These are phyloP conservation scores for Pseudachorutes palmiensis DNA, from an alignment of 1,140 invertebrate species.

Conservation along the genomic window DNA sequence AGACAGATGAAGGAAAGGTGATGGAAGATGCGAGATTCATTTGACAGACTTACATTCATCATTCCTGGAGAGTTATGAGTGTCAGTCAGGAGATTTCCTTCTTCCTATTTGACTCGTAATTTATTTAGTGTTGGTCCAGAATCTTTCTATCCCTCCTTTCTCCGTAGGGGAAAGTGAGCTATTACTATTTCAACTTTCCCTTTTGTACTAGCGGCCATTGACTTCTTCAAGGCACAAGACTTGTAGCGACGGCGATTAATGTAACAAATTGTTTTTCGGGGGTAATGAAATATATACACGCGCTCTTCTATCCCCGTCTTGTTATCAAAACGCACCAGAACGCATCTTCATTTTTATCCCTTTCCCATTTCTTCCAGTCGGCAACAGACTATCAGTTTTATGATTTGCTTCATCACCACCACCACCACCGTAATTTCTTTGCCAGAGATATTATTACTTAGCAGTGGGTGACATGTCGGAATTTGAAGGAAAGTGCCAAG, in stretches of 20 bases:
- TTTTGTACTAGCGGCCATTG: background rate
- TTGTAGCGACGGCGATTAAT: constrained; percentile 12
- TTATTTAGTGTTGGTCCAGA: constrained; percentile 20
- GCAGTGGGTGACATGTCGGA: background rate
- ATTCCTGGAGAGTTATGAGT: constrained; percentile 25
- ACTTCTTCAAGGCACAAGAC: background rate
- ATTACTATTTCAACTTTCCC: background rate
- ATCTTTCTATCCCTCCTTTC: background rate
- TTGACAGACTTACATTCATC: constrained; percentile 23
- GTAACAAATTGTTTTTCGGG: constrained; percentile 19
- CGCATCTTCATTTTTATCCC: background rate
- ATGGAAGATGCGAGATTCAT: constrained; percentile 22
- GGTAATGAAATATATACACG: constrained; percentile 14
- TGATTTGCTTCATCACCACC: too few relatives aligned
- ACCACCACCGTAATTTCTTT: too few relatives aligned
- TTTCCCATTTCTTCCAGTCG: background rate
- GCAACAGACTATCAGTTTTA: too few relatives aligned
- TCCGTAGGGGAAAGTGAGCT: background rate
- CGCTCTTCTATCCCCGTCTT: background rate
- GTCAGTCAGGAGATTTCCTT: constrained; percentile 26
- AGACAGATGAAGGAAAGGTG: constrained; percentile 14
- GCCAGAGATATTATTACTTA: too few relatives aligned
- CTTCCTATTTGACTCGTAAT: constrained; percentile 26
- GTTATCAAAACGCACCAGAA: constrained; percentile 4
- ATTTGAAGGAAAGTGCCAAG: background rate